Conservation (phyloP, 1,140 invertebrate species). For the Drosophila mauritiana region DNA sequence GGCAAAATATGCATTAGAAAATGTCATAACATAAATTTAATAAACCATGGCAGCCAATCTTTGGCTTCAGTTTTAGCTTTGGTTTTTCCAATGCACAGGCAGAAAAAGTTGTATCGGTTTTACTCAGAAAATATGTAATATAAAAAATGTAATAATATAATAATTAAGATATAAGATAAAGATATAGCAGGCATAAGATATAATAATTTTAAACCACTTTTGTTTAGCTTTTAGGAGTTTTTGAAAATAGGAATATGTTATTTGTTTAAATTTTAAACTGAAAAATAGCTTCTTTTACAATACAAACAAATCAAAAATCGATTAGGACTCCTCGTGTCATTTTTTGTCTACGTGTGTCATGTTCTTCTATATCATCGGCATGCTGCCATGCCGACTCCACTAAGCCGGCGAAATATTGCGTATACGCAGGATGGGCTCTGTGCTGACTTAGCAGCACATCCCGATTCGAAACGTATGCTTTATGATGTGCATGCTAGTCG, state of each 20-base stretch:
- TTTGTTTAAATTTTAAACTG: too few relatives aligned
- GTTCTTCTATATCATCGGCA: conserved; percentile 24
- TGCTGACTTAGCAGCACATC: conserved; percentile 71
- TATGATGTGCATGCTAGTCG: conserved; percentile 61
- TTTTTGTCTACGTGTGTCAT: conserved; percentile 12
- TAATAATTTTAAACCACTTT: too few relatives aligned
- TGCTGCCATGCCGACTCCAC: conserved; percentile 38
- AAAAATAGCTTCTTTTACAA: too few relatives aligned
- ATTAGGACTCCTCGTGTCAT: background rate
- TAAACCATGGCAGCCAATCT: conserved; percentile 73
- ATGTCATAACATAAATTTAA: conserved; percentile 82
- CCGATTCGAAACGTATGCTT: conserved; percentile 63
- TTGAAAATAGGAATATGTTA: too few relatives aligned
- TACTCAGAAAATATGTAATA: background rate
- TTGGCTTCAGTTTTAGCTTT: conserved; percentile 21
- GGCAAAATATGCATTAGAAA: conserved; percentile 78
- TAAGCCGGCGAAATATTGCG: conserved; percentile 66
- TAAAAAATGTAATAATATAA: background rate
- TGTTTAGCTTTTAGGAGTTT: too few relatives aligned
- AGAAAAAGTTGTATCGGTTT: conserved; percentile 4
- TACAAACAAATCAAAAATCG: background rate
- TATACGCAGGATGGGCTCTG: conserved; percentile 48
- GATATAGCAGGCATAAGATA: too few relatives aligned
- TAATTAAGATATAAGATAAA: too few relatives aligned
- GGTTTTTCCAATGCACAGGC: conserved; percentile 10